Evolutionary conservation across 1,140 invertebrate species (phyloP), one percentile per base, ranked within the genome.

Genomic region (Listronotus oregonensis): DNA sequence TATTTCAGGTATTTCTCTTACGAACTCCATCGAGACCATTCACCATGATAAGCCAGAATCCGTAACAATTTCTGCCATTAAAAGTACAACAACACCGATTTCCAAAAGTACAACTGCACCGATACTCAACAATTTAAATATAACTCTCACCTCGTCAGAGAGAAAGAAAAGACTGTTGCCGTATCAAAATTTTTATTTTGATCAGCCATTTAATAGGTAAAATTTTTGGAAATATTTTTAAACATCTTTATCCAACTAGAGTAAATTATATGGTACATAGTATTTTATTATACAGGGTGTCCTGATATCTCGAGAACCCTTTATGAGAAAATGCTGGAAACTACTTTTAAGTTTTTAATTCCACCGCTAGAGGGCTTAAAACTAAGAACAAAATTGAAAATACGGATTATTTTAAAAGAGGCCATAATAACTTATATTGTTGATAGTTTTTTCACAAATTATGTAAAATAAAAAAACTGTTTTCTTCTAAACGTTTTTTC

Each of bases 151-250:
- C 10, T 3, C 63, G 7, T 56, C 63, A 7, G 77, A 90, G 78
- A 82, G 91, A 42, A 88, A 89, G 71, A 84, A 90, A 67, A 82
- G 91, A 51, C 75, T 92, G 42, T 89, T 93, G 72, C 91, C 90
- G 1, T 92, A 92, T 73, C 90, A 90, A 85, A 90, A 88, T 34
- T 92, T 88, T 76, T 92, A 91, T 74, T 81, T 89, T 15, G 83
- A 87, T 47, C 67, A 69, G 56, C 43, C 57, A 10, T 58, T 64
- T 46, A 66, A 57, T 37, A 55, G 57, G 64, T 65, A 58, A 54
- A 37, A 51, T 49, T 27, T 49, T 18, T 3, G 1, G 46, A 49
- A 1, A 18, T n/a, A n/a, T n/a, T n/a, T n/a, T n/a, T n/a, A n/a
- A n/a, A n/a, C n/a, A n/a, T n/a, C n/a, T n/a, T n/a, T n/a, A n/a